Base-by-base conservation (phyloP, 1,140 invertebrate species). In the Apis dorsata region DNA sequence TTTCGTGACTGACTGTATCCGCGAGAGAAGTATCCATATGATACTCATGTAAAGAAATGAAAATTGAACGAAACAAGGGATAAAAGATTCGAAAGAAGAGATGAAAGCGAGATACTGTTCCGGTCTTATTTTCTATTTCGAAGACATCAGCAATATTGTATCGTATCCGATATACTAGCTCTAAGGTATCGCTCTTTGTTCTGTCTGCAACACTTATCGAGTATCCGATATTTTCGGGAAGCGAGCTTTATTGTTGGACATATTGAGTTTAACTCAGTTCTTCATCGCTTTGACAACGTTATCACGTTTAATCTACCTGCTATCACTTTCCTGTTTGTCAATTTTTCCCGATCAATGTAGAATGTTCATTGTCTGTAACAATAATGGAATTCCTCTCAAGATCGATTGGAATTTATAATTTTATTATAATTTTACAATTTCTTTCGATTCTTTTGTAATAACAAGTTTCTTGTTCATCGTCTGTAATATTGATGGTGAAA, bases 151-250 rank as follows among this genome's bases (percentile, higher is more conserved):
- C 70, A 28, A 76, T 77, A 73, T 81, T 79, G 77, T 63, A 53
- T 24, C 62, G 60, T 65, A 81, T 76, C 60, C 65, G 79, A 72
- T 59, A 71, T 59, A 71, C 71, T 60, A 10, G 34, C 70, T 72
- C 24, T 44, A 79, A 71, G 76, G 60, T 51, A 79, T 73, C 62
- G 15, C 73, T 34, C 63, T 83, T 79, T 79, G 76, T 79, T 72
- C 82, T 72, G 66, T 57, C 70, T 34, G 68, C 28, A 65, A 72
- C 79, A 81, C 65, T 81, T 84, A 63, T 75, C 71, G 65, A 59
- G 24, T 81, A 84, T 84, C 72, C 65, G 70, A 84, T 81, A 84
- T 81, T 84, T 84, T 76, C 24, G 70, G 49, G n/a, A 68, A 66
- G 51, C 55, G 57, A 55, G 74, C 65, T 71, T 65, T 28, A 53